A percentile compares a stretch with the other conserved stretches of the same genome.
Conservation (phyloP, 2,797 vertebrate genomes). For the Dryobates pubescens region DNA sequence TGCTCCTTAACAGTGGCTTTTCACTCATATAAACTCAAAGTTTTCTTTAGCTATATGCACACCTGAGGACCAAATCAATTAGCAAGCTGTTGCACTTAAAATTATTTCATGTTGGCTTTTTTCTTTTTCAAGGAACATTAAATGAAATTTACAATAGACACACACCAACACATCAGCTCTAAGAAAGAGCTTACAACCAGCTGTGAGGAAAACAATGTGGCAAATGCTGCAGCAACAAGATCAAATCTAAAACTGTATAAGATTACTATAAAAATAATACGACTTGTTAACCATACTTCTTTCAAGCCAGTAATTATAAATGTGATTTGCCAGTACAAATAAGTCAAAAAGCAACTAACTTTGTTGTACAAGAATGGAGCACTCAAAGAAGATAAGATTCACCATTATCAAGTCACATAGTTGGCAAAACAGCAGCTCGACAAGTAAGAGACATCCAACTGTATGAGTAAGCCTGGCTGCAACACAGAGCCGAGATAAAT, state of each 20-base stretch:
- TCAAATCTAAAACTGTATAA: background rate
- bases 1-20: background rate
- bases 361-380: background rate
- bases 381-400: background rate
- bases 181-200: background rate
- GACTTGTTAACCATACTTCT: background rate
- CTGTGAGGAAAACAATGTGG: background rate
- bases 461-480: background rate
- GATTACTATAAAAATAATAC: background rate
- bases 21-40: background rate
- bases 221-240: background rate
- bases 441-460: background rate
- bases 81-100: background rate
- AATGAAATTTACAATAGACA: background rate
- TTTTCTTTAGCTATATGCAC: background rate
- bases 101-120: background rate
- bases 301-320: background rate
- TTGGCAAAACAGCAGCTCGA: background rate
- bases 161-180: background rate
- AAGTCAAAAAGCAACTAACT: background rate
- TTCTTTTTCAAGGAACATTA: background rate
- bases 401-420: background rate
- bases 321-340: background rate
- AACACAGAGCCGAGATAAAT: slow-evolving; percentile 17
- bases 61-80: background rate